Conservation (phyloP, 2,888 invertebrate species). For the Geophilus truncorum region DNA sequence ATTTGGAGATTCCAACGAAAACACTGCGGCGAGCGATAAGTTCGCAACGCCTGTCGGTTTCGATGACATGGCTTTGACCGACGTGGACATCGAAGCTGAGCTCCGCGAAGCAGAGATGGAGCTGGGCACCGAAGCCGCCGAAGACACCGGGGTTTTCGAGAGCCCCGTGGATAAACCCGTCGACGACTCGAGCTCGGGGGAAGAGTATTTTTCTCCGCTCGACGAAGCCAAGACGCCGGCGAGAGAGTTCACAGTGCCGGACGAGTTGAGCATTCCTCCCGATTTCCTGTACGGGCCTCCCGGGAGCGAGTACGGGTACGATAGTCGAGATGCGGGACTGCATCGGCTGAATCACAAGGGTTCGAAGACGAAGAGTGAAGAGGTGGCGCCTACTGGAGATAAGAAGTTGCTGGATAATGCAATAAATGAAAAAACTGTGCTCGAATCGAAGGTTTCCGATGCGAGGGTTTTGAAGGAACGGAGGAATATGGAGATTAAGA, state of each 20-base stretch:
- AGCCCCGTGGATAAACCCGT: too few relatives aligned
- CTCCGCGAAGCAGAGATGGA: conserved; percentile 48
- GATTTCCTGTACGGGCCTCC: too few relatives aligned
- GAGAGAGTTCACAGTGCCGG: too few relatives aligned
- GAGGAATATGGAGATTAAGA: neutral
- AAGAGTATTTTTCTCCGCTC: neutral
- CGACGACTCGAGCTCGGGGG: neutral
- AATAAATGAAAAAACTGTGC: neutral
- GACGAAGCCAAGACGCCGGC: neutral
- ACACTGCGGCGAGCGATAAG: too few relatives aligned
- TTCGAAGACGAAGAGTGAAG: neutral
- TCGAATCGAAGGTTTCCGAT: neutral
- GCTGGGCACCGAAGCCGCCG: neutral
- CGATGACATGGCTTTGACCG: neutral
- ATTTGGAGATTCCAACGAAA: too few relatives aligned
- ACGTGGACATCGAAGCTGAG: conserved; percentile 7
- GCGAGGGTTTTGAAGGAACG: neutral
- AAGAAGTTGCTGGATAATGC: too few relatives aligned
- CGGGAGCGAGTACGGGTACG: neutral
- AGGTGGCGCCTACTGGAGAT: neutral
- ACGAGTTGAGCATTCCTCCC: too few relatives aligned
- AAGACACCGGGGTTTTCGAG: too few relatives aligned
- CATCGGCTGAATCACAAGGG: neutral
- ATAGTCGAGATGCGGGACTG: neutral
- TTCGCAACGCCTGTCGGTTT: neutral